Evolutionary conservation across 2,113 vertebrate species (phyloP).

Genomic region (Pelusios castaneus): DNA sequence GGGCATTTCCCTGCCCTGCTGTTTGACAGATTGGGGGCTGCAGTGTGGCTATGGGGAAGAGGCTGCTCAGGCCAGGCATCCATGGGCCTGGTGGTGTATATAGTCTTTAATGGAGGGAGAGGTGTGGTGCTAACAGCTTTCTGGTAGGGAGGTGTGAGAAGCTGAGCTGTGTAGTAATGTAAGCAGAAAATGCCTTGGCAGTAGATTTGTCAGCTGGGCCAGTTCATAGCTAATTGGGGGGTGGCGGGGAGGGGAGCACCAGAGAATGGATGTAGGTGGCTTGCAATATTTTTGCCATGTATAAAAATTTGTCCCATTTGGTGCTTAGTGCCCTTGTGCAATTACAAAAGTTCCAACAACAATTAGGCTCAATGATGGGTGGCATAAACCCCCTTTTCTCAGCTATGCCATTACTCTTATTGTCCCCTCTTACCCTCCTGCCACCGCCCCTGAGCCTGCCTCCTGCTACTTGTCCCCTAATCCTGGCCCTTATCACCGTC

Average conservation of each 20-base stretch:
- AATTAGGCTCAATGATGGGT: background rate
- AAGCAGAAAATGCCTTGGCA: background rate
- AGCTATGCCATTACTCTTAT: background rate
- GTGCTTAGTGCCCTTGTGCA: background rate
- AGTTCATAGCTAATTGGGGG: background rate
- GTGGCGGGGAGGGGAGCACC: background rate
- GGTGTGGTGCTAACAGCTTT: background rate
- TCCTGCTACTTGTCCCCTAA: background rate
- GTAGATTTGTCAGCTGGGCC: background rate
- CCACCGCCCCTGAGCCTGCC: background rate
- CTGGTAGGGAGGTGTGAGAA: background rate
- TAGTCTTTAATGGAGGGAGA: background rate
- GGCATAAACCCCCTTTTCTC: conserved; percentile 4
- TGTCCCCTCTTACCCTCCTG: conserved; percentile 6
- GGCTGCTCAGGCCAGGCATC: background rate
- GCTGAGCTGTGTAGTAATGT: background rate
- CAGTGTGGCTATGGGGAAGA: background rate
- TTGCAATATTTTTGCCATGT: background rate
- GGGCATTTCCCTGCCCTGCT: background rate
- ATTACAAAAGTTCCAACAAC: background rate
- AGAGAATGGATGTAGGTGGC: background rate
- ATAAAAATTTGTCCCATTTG: background rate
- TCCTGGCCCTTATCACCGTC: background rate
- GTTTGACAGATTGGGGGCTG: background rate
- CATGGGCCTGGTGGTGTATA: too few species aligned